These are phyloP conservation scores for Hetaerina americana DNA, from an alignment of 1,140 invertebrate species.

Conservation along the genomic window DNA sequence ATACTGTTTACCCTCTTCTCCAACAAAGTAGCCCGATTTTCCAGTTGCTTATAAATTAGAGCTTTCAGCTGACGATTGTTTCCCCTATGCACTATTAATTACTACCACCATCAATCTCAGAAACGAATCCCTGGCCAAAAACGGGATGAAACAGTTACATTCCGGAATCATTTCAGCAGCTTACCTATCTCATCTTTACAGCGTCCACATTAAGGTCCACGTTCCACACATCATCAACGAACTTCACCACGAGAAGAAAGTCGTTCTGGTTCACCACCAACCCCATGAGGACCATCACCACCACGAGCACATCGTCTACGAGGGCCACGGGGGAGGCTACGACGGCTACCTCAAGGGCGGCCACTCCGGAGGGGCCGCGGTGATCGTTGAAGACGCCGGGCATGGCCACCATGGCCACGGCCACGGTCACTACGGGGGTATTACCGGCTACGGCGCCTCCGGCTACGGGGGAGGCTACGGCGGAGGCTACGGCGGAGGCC, in stretches of 20 bases:
- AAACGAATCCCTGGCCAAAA: too few relatives aligned
- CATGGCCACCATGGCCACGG: neutral
- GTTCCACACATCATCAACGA: slow-evolving; percentile 24
- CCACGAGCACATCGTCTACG: slow-evolving; percentile 8
- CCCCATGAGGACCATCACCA: slow-evolving; percentile 17
- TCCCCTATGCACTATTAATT: too few relatives aligned
- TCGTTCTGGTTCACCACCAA: slow-evolving; percentile 10
- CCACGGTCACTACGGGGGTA: slow-evolving; percentile 5
- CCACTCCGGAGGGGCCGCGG: neutral
- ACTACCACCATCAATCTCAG: too few relatives aligned
- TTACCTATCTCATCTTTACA: slow-evolving; percentile 16
- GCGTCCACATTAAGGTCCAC: slow-evolving; percentile 33
- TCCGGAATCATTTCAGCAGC: too few relatives aligned
- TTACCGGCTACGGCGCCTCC: slow-evolving; percentile 2
- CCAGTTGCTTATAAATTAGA: too few relatives aligned
- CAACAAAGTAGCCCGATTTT: too few relatives aligned
- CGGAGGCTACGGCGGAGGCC: too few relatives aligned
- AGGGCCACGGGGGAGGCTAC: slow-evolving; percentile 9
- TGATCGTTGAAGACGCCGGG: neutral
- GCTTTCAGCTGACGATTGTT: too few relatives aligned
- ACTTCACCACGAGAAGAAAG: slow-evolving; percentile 25
- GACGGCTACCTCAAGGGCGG: neutral
- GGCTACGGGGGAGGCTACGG: neutral
- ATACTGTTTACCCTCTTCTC: too few relatives aligned
- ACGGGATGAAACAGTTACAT: too few relatives aligned